Evolutionary conservation across 2,113 vertebrate species (phyloP).

Genomic region (Hippocampus zosterae): DNA sequence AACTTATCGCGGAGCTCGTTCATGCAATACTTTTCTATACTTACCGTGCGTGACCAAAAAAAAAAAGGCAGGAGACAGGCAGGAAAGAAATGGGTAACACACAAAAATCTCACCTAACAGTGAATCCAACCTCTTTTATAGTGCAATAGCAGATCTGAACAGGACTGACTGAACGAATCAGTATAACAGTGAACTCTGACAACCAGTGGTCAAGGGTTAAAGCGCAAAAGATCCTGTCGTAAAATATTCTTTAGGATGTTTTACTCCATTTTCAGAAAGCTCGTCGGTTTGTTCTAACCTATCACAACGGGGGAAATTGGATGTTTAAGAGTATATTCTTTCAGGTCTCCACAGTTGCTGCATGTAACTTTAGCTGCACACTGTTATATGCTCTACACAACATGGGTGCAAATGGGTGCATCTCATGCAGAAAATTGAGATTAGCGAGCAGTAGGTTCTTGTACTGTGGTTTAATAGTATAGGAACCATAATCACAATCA

Average conservation of each 20-base stretch:
- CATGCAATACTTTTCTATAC: constrained; percentile 69
- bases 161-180: constrained; percentile 22
- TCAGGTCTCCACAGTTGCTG: constrained; percentile 12
- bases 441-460: constrained; percentile 1
- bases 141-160: constrained; percentile 11
- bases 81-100: constrained; percentile 38
- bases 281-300: constrained; percentile 18
- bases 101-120: constrained; percentile 10
- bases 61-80: constrained; percentile 45
- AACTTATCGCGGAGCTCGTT: constrained; percentile 21
- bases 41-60: constrained; percentile 46
- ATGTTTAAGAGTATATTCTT: no score
- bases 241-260: constrained; percentile 20
- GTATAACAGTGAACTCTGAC: constrained; percentile 10
- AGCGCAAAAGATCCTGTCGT: constrained; percentile 6
- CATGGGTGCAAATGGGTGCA: constrained; percentile 21
- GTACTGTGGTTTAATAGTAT: neutral
- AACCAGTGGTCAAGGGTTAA: constrained; percentile 21
- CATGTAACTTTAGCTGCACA: constrained; percentile 37
- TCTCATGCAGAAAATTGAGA: constrained; percentile 10
- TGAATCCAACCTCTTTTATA: constrained; percentile 12
- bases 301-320: neutral
- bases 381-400: constrained; percentile 29
- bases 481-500: neutral
- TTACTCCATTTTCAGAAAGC: constrained; percentile 40